Evolutionary conservation across 2,113 vertebrate genomes (phyloP).

Genomic region (Coptodon rendalli): DNA sequence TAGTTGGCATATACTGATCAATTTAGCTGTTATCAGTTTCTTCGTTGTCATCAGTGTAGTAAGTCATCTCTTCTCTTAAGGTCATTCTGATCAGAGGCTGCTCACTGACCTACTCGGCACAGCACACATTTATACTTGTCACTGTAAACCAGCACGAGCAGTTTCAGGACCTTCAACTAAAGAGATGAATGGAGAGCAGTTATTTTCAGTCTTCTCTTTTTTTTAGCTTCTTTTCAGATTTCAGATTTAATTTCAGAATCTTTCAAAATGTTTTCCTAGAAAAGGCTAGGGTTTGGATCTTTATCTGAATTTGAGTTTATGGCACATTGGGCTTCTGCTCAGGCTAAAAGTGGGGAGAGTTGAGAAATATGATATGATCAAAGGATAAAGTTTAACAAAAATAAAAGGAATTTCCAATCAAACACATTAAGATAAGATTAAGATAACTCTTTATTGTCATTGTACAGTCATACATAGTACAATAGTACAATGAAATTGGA

Average conservation of each 20-base stretch:
- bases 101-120: neutral
- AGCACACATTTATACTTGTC: neutral
- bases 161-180: neutral
- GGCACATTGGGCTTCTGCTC: neutral
- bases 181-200: neutral
- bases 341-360: neutral
- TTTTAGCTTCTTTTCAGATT: neutral
- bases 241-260: neutral
- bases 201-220: fast-evolving
- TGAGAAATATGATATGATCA: neutral
- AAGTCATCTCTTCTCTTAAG: neutral
- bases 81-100: neutral
- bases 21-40: neutral
- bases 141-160: neutral
- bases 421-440: neutral
- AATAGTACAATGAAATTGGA: neutral
- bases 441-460: neutral
- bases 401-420: neutral
- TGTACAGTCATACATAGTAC: neutral
- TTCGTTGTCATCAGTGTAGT: neutral
- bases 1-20: neutral
- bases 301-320: neutral
- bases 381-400: neutral
- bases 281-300: neutral
- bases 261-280: neutral